Evolutionary conservation across 2,113 vertebrate species (phyloP).

Genomic region (Isichthys henryi): DNA sequence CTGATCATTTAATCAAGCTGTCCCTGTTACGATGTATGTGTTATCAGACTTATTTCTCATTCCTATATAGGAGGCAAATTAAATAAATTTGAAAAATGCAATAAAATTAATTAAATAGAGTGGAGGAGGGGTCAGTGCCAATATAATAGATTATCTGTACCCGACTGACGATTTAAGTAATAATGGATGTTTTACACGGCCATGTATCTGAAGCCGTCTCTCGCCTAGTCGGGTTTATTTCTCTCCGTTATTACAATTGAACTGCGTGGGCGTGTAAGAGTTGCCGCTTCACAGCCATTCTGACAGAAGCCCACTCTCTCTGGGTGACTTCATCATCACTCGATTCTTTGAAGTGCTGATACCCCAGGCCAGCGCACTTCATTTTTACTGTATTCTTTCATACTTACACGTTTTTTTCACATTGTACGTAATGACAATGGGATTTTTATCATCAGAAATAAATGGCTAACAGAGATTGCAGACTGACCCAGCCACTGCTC

Average conservation of each 20-base stretch:
- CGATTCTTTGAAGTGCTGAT: background rate
- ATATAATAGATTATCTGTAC: background rate
- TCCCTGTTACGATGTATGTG: background rate
- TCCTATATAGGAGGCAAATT: background rate
- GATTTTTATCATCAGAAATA: background rate
- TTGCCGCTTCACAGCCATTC: background rate
- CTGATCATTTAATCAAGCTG: background rate
- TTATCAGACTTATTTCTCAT: background rate
- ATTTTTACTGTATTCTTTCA: background rate
- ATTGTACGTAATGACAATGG: background rate
- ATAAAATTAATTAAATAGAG: background rate
- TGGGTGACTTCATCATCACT: background rate
- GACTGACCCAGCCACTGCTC: background rate
- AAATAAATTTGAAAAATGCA: background rate
- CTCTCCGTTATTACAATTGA: background rate
- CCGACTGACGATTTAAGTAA: background rate
- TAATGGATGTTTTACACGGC: background rate
- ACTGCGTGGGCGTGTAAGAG: background rate
- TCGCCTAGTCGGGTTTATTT: background rate
- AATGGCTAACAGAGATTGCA: background rate
- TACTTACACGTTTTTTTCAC: background rate
- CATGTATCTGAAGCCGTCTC: background rate
- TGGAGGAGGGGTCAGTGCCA: background rate
- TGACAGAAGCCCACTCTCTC: background rate
- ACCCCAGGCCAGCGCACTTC: background rate